phyloP scores from a whole-genome alignment of 1,140 invertebrate genomes.

The Drosophila prosaltans region DNA sequence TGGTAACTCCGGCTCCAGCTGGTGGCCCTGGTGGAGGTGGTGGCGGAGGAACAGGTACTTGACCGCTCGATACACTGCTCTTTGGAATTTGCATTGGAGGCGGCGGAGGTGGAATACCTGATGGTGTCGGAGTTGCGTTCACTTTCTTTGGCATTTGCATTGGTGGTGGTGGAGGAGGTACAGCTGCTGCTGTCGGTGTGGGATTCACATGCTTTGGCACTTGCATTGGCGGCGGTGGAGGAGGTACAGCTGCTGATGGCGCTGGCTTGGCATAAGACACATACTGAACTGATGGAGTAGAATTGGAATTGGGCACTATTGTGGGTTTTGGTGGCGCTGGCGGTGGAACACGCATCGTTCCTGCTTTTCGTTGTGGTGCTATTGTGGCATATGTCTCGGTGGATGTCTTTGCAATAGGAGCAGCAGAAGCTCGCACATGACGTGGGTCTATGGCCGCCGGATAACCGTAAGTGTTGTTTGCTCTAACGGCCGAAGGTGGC shows the following conservation, averaged over 20 bases:
- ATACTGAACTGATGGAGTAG: conserved; percentile 27
- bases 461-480: conserved; percentile 46
- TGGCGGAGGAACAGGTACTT: conserved; percentile 25
- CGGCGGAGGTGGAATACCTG: conserved; percentile 12
- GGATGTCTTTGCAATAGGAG: conserved; percentile 12
- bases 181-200: background rate
- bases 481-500: conserved; percentile 62
- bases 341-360: conserved; percentile 56
- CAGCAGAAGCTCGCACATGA: conserved; percentile 18
- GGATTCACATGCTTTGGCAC: background rate
- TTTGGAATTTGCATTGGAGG: conserved; percentile 15
- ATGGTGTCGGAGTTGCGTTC: background rate
- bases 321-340: conserved; percentile 66
- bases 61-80: background rate
- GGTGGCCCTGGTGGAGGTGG: conserved; percentile 21
- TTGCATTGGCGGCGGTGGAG: conserved; percentile 29
- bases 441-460: conserved; percentile 52
- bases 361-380: conserved; percentile 53
- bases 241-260: conserved; percentile 32
- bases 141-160: background rate
- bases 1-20: conserved; percentile 20
- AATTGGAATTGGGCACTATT: conserved; percentile 35
- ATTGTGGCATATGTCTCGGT: conserved; percentile 60
- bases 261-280: conserved; percentile 30
- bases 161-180: conserved; percentile 34